These are phyloP conservation scores for Prinia subflava DNA, from an alignment of 2,113 vertebrate species.

Conservation along the genomic window DNA sequence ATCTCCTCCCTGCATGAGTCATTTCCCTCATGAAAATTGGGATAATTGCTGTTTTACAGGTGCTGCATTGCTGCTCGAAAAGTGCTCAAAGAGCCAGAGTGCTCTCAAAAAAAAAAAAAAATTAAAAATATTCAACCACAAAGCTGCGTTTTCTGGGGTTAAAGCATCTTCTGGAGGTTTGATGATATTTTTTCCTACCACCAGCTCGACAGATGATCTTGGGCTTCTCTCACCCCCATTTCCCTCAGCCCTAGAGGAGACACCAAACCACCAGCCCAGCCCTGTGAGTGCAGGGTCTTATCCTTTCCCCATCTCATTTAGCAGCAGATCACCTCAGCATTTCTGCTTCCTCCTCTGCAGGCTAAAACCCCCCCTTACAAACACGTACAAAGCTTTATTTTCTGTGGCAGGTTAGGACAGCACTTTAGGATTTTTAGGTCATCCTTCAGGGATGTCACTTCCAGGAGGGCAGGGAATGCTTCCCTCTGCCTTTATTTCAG, in stretches of 20 bases:
- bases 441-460: neutral
- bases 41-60: neutral
- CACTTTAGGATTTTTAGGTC: neutral
- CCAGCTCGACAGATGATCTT: neutral
- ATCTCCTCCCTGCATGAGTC: neutral
- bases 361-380: neutral
- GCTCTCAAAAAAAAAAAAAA: neutral
- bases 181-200: neutral
- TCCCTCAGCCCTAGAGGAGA: neutral
- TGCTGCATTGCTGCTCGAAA: fast-evolving
- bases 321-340: neutral
- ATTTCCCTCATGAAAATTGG: neutral
- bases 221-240: neutral
- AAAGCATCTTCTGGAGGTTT: too few species aligned
- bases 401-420: neutral
- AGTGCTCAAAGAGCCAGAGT: neutral
- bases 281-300: neutral
- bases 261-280: neutral
- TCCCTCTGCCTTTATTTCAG: neutral
- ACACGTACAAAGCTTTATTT: neutral
- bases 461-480: neutral
- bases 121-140: neutral
- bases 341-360: neutral
- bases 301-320: neutral
- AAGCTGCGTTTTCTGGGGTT: neutral